Evolutionary conservation across 2,888 invertebrate species (phyloP).

Genomic region (Drosophila macrospina): DNA sequence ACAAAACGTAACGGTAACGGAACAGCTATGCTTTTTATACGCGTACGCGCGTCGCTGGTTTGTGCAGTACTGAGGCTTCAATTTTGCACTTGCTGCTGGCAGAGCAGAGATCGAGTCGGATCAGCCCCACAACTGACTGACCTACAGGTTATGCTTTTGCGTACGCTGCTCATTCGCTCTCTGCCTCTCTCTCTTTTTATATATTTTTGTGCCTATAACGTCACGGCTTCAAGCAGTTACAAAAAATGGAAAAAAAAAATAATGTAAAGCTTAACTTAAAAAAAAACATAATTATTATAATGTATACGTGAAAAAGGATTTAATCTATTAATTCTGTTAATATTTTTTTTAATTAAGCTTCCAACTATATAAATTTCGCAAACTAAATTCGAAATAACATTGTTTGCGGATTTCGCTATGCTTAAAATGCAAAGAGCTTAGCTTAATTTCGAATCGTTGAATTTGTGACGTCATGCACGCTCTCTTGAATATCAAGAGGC

Average conservation of each 20-base stretch:
- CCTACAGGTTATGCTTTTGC: conserved; percentile 20
- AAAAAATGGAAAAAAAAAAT: background rate
- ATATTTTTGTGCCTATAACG: conserved; percentile 8
- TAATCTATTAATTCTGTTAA: too few species aligned
- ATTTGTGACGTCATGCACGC: conserved; percentile 41
- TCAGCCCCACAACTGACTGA: conserved; percentile 21
- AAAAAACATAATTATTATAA: background rate
- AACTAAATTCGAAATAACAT: background rate
- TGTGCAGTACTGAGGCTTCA: conserved; percentile 73
- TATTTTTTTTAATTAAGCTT: too few species aligned
- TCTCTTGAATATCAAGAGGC: background rate
- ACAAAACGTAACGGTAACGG: conserved; percentile 64
- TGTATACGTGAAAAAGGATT: too few species aligned
- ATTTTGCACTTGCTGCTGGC: conserved; percentile 76
- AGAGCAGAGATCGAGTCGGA: conserved; percentile 40
- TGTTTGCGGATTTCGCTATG: too few species aligned
- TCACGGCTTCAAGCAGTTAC: conserved; percentile 3
- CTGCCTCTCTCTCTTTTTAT: conserved; percentile 2
- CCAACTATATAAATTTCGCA: too few species aligned
- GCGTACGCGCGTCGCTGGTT: conserved; percentile 74
- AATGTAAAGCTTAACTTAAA: background rate
- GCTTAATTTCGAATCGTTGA: background rate
- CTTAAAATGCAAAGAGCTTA: background rate
- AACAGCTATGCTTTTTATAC: conserved; percentile 57
- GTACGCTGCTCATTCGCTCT: conserved; percentile 1